These are phyloP conservation scores for Brachirus orientalis DNA, from an alignment of 2,113 vertebrate species.

Conservation along the genomic window DNA sequence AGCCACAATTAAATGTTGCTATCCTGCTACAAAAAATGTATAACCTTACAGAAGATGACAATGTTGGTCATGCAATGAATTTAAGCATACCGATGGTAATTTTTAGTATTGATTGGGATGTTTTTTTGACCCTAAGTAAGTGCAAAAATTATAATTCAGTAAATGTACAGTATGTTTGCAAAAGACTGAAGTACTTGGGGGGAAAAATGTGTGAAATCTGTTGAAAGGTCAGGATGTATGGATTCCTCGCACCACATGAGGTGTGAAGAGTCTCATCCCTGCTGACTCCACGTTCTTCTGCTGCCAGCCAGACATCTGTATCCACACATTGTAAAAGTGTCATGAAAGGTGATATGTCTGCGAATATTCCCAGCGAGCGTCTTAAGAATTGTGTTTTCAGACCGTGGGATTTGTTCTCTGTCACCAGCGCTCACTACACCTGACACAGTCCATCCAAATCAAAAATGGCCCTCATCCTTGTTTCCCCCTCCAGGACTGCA, in stretches of 20 bases:
- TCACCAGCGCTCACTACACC: constrained; percentile 8
- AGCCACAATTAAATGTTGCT: too few relatives aligned
- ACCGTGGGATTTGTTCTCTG: constrained; percentile 47
- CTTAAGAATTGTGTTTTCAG: background rate
- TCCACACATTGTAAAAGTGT: constrained; percentile 29
- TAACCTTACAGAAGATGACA: too few relatives aligned
- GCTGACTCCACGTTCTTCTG: constrained; percentile 11
- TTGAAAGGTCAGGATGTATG: background rate
- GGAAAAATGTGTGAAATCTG: too few relatives aligned
- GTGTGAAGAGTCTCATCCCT: constrained; percentile 4
- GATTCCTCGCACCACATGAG: constrained; percentile 19
- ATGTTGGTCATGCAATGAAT: too few relatives aligned
- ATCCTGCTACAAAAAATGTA: too few relatives aligned
- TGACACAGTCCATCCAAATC: constrained; percentile 29
- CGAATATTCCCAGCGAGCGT: constrained; percentile 41
- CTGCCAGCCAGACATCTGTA: constrained; percentile 50
- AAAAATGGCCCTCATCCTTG: background rate
- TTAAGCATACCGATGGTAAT: too few relatives aligned
- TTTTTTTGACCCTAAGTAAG: too few relatives aligned
- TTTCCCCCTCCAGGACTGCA: constrained; percentile 21
- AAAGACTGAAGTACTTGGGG: too few relatives aligned
- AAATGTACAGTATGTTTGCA: too few relatives aligned
- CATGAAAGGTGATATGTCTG: constrained; percentile 47
- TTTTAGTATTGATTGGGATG: too few relatives aligned
- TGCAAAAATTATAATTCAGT: too few relatives aligned